A percentile compares a stretch with the other conserved stretches of the same genome.
These are phyloP conservation scores for Spea multiplicata DNA, from an alignment of 2,113 vertebrate species.

Conservation along the genomic window DNA sequence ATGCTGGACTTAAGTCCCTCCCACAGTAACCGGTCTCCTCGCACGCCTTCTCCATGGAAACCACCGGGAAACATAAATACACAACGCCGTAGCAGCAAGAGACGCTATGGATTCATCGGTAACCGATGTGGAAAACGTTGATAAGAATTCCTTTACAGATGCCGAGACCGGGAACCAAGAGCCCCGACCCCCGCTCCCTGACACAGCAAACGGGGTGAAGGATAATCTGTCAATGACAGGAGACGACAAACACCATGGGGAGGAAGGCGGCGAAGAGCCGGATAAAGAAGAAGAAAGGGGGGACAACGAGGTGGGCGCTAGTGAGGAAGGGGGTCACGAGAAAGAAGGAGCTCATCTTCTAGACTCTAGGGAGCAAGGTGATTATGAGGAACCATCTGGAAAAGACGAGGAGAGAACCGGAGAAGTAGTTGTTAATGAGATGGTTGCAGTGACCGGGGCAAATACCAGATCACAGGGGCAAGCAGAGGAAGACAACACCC, in stretches of 20 bases:
- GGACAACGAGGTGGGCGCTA: not conserved
- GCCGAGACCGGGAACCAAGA: fast-evolving
- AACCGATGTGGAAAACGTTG: not conserved
- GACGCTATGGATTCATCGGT: not conserved
- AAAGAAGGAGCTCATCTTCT: not conserved
- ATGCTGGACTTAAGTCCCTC: not conserved
- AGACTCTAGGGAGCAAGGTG: not conserved
- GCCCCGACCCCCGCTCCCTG: not conserved
- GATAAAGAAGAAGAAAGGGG: not conserved
- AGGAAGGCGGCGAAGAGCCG: not conserved
- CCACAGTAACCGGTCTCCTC: not conserved
- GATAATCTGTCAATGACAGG: not conserved
- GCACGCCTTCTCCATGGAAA: not conserved
- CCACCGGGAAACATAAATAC: not conserved
- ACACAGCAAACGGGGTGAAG: not conserved
- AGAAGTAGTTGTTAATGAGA: not conserved
- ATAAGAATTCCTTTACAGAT: not conserved
- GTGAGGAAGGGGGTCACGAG: fast-evolving
- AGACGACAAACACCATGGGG: not conserved
- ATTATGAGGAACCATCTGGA: not conserved
- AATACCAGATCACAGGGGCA: not conserved
- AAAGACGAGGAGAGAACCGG: not conserved
- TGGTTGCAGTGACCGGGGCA: not conserved
- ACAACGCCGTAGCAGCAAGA: not conserved
- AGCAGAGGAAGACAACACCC: not conserved